Percentiles rank a stretch among this genome's conserved stretches.
Conservation (phyloP, 2,888 invertebrate species). For the Pyrgus malvae region DNA sequence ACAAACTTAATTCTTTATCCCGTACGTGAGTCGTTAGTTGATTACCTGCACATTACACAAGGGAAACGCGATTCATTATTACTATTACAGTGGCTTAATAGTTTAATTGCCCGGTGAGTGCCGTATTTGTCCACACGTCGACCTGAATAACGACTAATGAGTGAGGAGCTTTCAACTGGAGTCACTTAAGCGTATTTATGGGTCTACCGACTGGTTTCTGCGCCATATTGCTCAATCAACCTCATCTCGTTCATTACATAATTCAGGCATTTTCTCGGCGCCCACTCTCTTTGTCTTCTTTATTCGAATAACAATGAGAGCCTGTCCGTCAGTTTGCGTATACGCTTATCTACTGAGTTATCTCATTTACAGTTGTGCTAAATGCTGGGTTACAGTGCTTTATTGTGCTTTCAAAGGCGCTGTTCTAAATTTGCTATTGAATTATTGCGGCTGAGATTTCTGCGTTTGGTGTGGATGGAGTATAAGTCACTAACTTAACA, state of each 20-base stretch:
- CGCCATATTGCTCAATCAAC: conserved; percentile 55
- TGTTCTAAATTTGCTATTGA: neutral
- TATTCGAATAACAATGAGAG: conserved; percentile 56
- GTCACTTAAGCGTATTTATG: conserved; percentile 35
- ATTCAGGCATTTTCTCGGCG: conserved; percentile 58
- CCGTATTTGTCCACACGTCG: conserved; percentile 34
- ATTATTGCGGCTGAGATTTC: neutral
- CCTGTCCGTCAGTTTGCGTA: conserved; percentile 57
- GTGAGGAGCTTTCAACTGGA: conserved; percentile 37
- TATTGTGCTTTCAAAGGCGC: conserved; percentile 15
- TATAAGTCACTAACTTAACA: too few species aligned
- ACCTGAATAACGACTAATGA: conserved; percentile 40
- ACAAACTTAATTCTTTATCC: too few species aligned
- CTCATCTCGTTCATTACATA: conserved; percentile 50
- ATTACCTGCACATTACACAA: conserved; percentile 2
- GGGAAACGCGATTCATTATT: conserved; percentile 14
- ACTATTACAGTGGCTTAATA: conserved; percentile 17
- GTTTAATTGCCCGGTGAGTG: conserved; percentile 21
- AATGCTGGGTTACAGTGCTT: conserved; percentile 12
- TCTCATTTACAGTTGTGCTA: conserved; percentile 44
- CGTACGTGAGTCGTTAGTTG: too few species aligned
- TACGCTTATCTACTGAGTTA: conserved; percentile 55
- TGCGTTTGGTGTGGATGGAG: neutral
- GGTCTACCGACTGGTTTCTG: conserved; percentile 42
- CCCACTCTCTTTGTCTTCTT: conserved; percentile 47